Evolutionary conservation across 1,140 invertebrate species (phyloP), one percentile per base, ranked within the genome.

Genomic region (Brachionus sp.): DNA sequence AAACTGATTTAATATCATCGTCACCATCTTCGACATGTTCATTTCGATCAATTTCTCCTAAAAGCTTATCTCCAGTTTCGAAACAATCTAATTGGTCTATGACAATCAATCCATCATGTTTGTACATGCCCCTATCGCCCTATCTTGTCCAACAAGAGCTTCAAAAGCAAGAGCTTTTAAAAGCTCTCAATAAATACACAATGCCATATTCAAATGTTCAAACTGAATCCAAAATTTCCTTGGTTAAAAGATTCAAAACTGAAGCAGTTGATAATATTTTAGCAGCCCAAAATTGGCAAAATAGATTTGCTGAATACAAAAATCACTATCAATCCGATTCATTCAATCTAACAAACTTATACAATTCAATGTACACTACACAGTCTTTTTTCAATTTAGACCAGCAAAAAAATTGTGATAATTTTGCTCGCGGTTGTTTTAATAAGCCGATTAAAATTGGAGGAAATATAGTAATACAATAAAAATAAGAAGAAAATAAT

Each of bases 11-110:
- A n/a, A 25, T 23, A 16, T 75, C 70, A 25, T 25, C 70, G 23
- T 75, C 39, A 46, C 19, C 70, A 46, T 46, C 70, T 23, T 75
- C 70, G 2, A 75, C 35, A 6, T 39, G 70, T 46, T 75, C 70
- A 25, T 46, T 46, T 12, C 19, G 39, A 13, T 75, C 70, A 10
- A 19, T 75, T 46, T 75, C 70, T 46, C 70, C 70, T 2, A 46
- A 75, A 29, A 75, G 42, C 42, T 46, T 39, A 12, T 39, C 66
- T 16, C 66, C 66, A 39, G 37, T 16, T 19, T 4, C 19, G 16
- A 68, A 25, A 75, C 39, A 44, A 75, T 23, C 70, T 10, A 29
- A 19, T 9, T 46, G 19, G 19, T 19, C 39, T 25, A 23, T 75
- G 19, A 46, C 42, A n/a, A 46, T 46, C 3, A 75, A 44, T 19